phyloP scores from a whole-genome alignment of 2,797 vertebrate genomes.

The Phataginus tricuspis region DNA sequence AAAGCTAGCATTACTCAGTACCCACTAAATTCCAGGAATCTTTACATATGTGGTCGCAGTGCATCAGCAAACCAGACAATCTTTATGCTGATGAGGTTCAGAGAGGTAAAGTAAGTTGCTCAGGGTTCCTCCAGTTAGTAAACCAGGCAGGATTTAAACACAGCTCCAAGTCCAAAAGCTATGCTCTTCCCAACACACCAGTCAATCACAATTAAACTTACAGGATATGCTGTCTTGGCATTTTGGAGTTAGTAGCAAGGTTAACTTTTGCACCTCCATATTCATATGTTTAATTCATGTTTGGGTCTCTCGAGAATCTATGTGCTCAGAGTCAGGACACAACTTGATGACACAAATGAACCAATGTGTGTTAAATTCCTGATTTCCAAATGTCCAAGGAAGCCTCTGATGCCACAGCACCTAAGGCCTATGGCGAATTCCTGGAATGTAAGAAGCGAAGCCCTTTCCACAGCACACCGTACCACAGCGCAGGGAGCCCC shows the following conservation, averaged over 20 bases:
- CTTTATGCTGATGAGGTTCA: background rate
- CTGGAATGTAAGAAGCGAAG: background rate
- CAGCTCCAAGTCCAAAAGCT: background rate
- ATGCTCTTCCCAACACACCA: background rate
- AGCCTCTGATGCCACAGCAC: background rate
- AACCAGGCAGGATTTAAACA: background rate
- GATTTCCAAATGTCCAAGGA: background rate
- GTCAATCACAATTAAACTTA: background rate
- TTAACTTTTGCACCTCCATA: background rate
- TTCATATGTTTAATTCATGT: background rate
- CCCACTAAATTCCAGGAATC: background rate
- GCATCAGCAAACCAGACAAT: background rate
- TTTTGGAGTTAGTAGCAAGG: background rate
- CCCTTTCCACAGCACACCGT: rapidly evolving
- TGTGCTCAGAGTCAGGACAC: background rate
- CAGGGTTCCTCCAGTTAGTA: background rate
- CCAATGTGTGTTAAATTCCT: background rate
- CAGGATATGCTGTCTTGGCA: background rate
- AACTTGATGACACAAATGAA: background rate
- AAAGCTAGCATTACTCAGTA: background rate
- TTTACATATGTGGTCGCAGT: background rate
- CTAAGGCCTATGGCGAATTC: no score
- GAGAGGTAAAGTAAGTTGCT: background rate
- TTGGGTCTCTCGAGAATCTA: background rate
- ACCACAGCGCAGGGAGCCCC: background rate